Evolutionary conservation across 2,888 invertebrate species (phyloP).

Genomic region (Erpobdella octoculata): DNA sequence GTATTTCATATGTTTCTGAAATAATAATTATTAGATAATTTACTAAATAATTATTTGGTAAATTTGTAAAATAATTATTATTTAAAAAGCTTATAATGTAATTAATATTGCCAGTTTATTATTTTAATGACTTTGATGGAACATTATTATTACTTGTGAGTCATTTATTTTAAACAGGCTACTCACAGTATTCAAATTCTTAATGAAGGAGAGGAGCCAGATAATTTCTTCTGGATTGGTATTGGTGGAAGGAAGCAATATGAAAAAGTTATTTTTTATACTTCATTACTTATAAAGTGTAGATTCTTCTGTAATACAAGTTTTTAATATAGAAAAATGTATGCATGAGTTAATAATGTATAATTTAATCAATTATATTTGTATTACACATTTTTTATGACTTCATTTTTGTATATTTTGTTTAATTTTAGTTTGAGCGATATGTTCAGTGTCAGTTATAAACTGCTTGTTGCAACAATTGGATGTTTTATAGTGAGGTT

Average conservation of each 20-base stretch:
- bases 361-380: too few species aligned
- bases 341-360: too few species aligned
- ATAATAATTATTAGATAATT: neutral
- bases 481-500: too few species aligned
- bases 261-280: constrained; percentile 58
- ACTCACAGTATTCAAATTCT: constrained; percentile 56
- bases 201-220: constrained; percentile 85
- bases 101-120: neutral
- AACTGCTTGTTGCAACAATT: too few species aligned
- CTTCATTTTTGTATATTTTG: too few species aligned
- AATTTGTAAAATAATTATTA: neutral
- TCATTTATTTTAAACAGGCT: constrained; percentile 47
- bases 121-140: neutral
- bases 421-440: too few species aligned
- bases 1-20: neutral
- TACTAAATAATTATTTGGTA: neutral
- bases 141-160: too few species aligned
- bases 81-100: neutral
- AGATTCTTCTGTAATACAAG: too few species aligned
- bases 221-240: constrained; percentile 97
- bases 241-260: constrained; percentile 81
- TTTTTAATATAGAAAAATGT: too few species aligned
- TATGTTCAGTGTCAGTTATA: too few species aligned
- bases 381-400: too few species aligned
- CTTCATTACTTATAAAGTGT: neutral